Conservation (phyloP, 1,140 invertebrate species). For the Ostrea edulis region DNA sequence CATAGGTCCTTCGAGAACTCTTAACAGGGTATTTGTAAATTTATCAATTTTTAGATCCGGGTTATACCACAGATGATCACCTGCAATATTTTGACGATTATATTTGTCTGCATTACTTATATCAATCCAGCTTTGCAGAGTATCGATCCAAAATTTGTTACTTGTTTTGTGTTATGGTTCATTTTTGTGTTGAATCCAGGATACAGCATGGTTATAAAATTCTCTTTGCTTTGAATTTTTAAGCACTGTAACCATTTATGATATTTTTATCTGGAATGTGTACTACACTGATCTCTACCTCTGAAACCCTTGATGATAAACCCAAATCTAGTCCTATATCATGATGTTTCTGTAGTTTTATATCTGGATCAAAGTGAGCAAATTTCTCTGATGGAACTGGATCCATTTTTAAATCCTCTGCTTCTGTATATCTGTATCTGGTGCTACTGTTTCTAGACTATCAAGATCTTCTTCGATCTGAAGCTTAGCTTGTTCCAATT, state of each 20-base stretch:
- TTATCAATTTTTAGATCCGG: too few species aligned
- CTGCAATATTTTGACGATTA: too few species aligned
- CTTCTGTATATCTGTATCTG: slow-evolving; percentile 1
- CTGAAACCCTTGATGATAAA: not conserved
- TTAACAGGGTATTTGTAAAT: too few species aligned
- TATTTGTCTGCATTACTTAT: too few species aligned
- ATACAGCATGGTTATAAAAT: slow-evolving; percentile 37
- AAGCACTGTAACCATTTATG: slow-evolving; percentile 19
- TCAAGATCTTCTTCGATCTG: slow-evolving; percentile 37
- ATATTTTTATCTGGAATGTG: slow-evolving; percentile 27
- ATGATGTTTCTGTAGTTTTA: slow-evolving; percentile 13
- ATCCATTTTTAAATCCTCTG: not conserved
- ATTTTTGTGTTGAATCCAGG: slow-evolving; percentile 40
- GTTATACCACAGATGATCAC: too few species aligned
- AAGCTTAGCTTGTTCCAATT: slow-evolving; percentile 43
- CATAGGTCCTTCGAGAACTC: too few species aligned
- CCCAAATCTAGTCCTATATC: slow-evolving; percentile 35
- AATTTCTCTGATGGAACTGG: slow-evolving; percentile 12
- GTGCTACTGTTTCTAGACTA: slow-evolving; percentile 4
- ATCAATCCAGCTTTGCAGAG: too few species aligned
- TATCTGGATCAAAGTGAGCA: slow-evolving; percentile 44
- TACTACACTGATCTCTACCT: not conserved
- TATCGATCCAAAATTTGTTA: too few species aligned
- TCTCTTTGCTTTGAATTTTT: slow-evolving; percentile 37
- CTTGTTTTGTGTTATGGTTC: too few species aligned